phyloP scores from a whole-genome alignment of 2,797 vertebrate species.

The Aselliscus stoliczkanus region DNA sequence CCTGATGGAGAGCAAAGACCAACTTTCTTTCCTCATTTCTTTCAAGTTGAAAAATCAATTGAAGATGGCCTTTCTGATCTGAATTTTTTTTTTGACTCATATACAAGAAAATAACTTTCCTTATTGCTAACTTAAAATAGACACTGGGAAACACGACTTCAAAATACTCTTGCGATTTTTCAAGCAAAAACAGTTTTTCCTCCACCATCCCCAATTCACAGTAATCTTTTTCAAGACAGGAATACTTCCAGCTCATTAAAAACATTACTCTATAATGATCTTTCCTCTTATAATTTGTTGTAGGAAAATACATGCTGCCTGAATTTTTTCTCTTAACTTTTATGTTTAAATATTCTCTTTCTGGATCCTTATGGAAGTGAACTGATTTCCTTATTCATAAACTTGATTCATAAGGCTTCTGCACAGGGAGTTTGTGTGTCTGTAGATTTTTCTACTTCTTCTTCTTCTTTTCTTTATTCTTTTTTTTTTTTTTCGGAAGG shows the following conservation, averaged over 20 bases:
- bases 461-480: not conserved
- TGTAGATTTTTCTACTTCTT: not conserved
- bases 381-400: constrained; percentile 15
- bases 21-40: constrained; percentile 17
- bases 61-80: constrained; percentile 59
- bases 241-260: not conserved
- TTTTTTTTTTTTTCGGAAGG: not conserved
- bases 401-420: not conserved
- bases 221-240: constrained; percentile 12
- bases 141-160: constrained; percentile 27
- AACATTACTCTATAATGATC: not conserved
- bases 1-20: constrained; percentile 25
- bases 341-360: constrained; percentile 1
- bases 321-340: not conserved
- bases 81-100: constrained; percentile 34
- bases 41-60: constrained; percentile 63
- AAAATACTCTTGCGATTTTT: constrained; percentile 7
- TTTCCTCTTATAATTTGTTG: not conserved
- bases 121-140: constrained; percentile 43
- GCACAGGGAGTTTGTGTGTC: not conserved
- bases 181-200: not conserved
- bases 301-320: not conserved
- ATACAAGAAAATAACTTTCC: constrained; percentile 50
- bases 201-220: not conserved
- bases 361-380: not conserved